phyloP scores from a whole-genome alignment of 2,797 vertebrate genomes.

The Hypotaenidia philippensis region DNA sequence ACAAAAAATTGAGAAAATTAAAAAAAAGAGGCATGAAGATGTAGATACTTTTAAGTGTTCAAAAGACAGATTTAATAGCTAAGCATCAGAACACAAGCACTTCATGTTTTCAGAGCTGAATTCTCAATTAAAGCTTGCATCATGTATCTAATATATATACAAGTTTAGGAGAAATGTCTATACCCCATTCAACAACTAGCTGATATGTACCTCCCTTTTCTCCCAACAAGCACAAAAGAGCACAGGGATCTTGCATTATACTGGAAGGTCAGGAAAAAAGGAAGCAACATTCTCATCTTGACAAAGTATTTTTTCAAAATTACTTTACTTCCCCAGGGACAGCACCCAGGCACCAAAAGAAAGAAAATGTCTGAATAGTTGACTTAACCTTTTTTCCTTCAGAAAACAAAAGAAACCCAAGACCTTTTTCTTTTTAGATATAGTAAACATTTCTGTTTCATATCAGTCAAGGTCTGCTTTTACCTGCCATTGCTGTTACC shows the following conservation, averaged over 20 bases:
- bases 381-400: constrained; percentile 3
- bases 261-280: neutral
- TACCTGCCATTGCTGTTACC: neutral
- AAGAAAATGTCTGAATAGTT: neutral
- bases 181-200: neutral
- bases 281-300: neutral
- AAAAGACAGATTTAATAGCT: constrained; percentile 64
- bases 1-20: neutral
- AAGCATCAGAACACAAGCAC: constrained; percentile 60
- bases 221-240: neutral
- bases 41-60: constrained; percentile 15
- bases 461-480: constrained; percentile 18
- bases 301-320: neutral
- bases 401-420: neutral
- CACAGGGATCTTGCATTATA: neutral
- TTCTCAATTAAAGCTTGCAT: constrained; percentile 49
- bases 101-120: constrained; percentile 58
- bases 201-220: neutral
- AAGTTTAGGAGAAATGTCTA: constrained; percentile 62
- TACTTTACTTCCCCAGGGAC: neutral
- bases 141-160: constrained; percentile 65
- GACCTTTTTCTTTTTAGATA: neutral
- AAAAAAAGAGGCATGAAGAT: constrained; percentile 18
- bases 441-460: neutral
- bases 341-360: neutral